phyloP scores from a whole-genome alignment of 2,888 invertebrate species.

The Parnassius smintheus region DNA sequence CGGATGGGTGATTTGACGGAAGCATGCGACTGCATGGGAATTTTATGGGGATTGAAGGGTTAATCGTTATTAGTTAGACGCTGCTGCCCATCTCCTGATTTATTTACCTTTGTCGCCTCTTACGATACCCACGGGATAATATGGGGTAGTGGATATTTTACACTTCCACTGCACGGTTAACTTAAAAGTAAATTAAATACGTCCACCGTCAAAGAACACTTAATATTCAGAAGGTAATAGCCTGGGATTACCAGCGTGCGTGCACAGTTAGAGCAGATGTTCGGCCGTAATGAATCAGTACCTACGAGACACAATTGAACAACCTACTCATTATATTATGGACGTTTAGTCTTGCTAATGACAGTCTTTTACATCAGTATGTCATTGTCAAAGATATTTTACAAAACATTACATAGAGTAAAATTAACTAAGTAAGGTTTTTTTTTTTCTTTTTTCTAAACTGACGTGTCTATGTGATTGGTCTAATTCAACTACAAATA shows the following conservation, averaged over 20 bases:
- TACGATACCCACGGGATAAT: too few relatives aligned
- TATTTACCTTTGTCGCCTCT: too few relatives aligned
- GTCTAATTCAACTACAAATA: too few relatives aligned
- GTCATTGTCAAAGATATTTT: conserved; percentile 10
- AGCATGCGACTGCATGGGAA: too few relatives aligned
- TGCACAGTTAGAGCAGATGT: conserved; percentile 33
- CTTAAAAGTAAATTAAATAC: background rate
- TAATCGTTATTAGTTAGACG: too few relatives aligned
- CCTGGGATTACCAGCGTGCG: conserved; percentile 21
- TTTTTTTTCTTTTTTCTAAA: too few relatives aligned
- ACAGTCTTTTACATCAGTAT: conserved; percentile 25
- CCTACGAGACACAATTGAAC: conserved; percentile 20
- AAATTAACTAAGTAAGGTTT: background rate
- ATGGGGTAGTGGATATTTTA: too few relatives aligned
- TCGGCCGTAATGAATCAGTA: conserved; percentile 29
- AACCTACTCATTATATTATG: conserved; percentile 22
- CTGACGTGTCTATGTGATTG: too few relatives aligned
- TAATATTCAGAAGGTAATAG: conserved; percentile 8
- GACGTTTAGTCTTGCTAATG: conserved; percentile 36
- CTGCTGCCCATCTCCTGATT: too few relatives aligned
- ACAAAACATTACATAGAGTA: background rate
- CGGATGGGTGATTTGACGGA: too few relatives aligned
- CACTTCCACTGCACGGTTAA: too few relatives aligned
- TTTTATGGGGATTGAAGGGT: too few relatives aligned
- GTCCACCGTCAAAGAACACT: conserved; percentile 3